These are phyloP conservation scores for Microcebus jonahi DNA, from an alignment of 2,113 vertebrate genomes.

Conservation along the genomic window DNA sequence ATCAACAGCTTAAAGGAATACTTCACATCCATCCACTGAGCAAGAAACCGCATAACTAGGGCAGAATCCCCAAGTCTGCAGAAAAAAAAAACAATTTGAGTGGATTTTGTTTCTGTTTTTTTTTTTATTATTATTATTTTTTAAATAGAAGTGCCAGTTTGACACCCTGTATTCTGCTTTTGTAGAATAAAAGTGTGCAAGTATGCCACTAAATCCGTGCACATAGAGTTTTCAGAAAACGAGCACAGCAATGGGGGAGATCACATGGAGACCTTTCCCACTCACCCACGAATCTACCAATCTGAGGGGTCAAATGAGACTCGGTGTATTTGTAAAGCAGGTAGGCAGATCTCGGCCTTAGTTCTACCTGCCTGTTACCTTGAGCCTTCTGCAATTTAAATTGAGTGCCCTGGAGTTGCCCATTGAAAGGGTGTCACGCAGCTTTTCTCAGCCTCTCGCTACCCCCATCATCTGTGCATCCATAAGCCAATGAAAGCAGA, in stretches of 20 bases:
- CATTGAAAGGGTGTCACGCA: neutral
- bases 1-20: slow-evolving; percentile 46
- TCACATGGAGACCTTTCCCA: no score
- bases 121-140: neutral
- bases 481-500: neutral
- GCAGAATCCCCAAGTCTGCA: neutral
- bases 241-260: accelerated
- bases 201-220: accelerated
- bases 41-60: neutral
- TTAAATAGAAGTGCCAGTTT: neutral
- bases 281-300: no score
- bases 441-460: neutral
- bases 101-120: neutral
- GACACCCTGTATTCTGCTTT: neutral
- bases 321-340: neutral
- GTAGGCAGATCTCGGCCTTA: neutral
- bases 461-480: neutral
- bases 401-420: neutral
- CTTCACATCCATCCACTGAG: slow-evolving; percentile 6
- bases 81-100: slow-evolving; percentile 32
- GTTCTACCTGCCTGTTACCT: neutral
- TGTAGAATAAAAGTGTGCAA: neutral
- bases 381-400: neutral
- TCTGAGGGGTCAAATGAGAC: neutral
- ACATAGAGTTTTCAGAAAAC: neutral